These are phyloP conservation scores for Nycticorax nycticorax DNA, from an alignment of 2,113 vertebrate species.

Conservation along the genomic window DNA sequence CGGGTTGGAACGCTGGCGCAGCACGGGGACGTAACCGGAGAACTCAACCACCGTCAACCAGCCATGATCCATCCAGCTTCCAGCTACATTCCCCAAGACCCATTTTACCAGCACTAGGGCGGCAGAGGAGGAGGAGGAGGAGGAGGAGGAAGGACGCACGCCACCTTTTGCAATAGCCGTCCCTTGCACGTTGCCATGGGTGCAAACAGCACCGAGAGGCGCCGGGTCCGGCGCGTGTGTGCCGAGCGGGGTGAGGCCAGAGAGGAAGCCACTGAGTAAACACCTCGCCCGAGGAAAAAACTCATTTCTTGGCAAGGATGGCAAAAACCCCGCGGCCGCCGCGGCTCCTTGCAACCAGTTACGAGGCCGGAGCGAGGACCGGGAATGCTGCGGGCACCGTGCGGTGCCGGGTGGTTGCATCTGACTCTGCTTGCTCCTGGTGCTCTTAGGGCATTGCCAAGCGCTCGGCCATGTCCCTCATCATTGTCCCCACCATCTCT, in stretches of 20 bases:
- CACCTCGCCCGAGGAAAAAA: background rate
- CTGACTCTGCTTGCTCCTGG: accelerated
- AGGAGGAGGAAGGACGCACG: background rate
- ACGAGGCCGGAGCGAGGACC: accelerated
- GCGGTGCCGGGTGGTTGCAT: background rate
- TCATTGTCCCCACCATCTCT: accelerated
- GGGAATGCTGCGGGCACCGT: background rate
- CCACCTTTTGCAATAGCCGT: background rate
- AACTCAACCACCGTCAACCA: background rate
- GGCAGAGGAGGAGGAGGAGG: background rate
- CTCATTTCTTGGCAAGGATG: background rate
- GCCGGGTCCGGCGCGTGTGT: background rate
- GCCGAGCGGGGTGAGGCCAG: conserved; percentile 26
- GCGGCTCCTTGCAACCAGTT: background rate
- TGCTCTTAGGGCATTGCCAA: accelerated
- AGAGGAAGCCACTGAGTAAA: conserved; percentile 2
- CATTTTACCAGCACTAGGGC: background rate
- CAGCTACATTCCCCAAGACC: background rate
- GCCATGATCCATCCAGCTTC: background rate
- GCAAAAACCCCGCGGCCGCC: background rate
- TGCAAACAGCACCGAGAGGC: background rate
- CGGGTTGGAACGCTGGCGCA: accelerated
- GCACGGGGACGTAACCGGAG: background rate
- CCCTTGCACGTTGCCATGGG: conserved; percentile 29
- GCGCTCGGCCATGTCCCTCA: accelerated